Evolutionary conservation across 2,888 invertebrate genomes (phyloP).

Genomic region (Phaedon cochleariae): DNA sequence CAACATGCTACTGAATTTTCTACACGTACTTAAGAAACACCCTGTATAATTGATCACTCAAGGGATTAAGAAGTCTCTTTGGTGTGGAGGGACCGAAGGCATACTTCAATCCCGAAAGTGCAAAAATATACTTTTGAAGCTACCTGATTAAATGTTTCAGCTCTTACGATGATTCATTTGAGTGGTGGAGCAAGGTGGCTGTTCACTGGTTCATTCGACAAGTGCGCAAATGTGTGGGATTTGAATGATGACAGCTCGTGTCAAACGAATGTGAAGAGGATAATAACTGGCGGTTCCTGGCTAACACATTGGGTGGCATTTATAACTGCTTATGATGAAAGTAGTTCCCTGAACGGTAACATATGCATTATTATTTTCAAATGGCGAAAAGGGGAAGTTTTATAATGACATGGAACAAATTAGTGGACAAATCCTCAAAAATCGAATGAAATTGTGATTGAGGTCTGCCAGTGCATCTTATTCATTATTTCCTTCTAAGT

Average conservation of each 20-base stretch:
- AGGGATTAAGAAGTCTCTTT: too few species aligned
- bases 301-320: constrained; percentile 64
- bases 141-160: constrained; percentile 47
- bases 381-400: neutral
- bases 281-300: constrained; percentile 65
- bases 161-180: constrained; percentile 60
- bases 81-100: too few species aligned
- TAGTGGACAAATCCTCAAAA: too few species aligned
- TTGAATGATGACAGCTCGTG: constrained; percentile 62
- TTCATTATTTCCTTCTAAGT: too few species aligned
- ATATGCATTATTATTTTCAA: neutral
- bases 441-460: too few species aligned
- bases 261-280: constrained; percentile 56
- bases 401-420: too few species aligned
- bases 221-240: constrained; percentile 76
- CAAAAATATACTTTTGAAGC: too few species aligned
- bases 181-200: constrained; percentile 70
- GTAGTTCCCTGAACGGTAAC: constrained; percentile 52
- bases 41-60: too few species aligned
- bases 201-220: constrained; percentile 73
- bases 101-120: too few species aligned
- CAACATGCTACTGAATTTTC: too few species aligned
- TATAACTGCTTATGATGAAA: constrained; percentile 61
- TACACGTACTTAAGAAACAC: too few species aligned
- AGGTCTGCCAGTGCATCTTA: too few species aligned